A percentile compares a stretch with the other conserved stretches of the same genome.
Evolutionary conservation across 2,888 invertebrate genomes (phyloP).

Genomic region (Hedychridium roseum): DNA sequence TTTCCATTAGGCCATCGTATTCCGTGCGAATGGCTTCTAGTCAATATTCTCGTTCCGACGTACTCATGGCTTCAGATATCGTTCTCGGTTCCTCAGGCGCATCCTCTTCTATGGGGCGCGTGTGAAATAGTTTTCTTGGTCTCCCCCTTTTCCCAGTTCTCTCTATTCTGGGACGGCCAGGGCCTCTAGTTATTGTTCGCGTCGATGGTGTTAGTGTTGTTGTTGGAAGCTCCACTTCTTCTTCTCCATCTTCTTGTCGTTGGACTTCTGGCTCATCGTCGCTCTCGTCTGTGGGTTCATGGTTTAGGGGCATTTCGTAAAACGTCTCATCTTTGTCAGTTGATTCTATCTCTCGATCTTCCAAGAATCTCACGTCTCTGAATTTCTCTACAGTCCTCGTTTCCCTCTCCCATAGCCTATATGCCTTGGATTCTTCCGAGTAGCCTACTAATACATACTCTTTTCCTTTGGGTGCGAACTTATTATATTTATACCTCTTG

Average conservation of each 20-base stretch:
- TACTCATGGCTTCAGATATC: no score
- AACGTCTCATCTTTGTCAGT: background rate
- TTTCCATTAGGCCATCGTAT: no score
- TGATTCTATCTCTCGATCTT: background rate
- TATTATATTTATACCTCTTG: background rate
- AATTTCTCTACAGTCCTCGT: constrained; percentile 13
- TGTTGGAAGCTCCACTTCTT: constrained; percentile 3
- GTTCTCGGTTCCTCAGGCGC: no score
- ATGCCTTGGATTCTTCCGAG: constrained; percentile 12
- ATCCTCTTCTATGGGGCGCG: no score
- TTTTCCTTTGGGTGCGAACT: constrained; percentile 13
- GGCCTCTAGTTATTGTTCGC: no score
- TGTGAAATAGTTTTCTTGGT: constrained; percentile 16
- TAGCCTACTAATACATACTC: constrained; percentile 16
- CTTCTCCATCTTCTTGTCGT: constrained; percentile 1
- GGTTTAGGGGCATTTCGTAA: background rate
- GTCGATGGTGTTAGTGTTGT: no score
- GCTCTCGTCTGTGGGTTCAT: background rate
- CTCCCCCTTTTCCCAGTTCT: constrained; percentile 61
- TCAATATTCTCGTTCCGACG: no score
- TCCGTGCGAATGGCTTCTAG: no score
- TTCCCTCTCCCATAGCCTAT: constrained; percentile 12
- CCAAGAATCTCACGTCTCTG: constrained; percentile 11
- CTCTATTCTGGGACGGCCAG: constrained; percentile 30
- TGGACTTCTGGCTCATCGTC: background rate